Evolutionary conservation across 1,140 invertebrate genomes (phyloP).

Genomic region (Eueides isabella): DNA sequence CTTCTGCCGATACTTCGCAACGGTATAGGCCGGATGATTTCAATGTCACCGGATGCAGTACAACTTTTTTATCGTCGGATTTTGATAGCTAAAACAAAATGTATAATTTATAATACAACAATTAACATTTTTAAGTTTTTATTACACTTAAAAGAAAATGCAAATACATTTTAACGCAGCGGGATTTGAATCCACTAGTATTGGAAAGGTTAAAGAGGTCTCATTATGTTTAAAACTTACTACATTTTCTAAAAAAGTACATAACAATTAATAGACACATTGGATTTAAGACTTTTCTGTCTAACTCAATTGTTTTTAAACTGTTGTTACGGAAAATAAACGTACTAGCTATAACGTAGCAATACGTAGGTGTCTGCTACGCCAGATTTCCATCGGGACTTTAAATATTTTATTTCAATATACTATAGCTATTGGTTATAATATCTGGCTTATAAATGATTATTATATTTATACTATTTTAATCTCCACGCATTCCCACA

Average conservation of each 20-base stretch:
- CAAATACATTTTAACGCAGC: no score
- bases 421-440: not conserved
- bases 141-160: not conserved
- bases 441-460: not conserved
- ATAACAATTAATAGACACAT: no score
- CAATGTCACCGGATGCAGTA: constrained; percentile 84
- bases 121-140: no score
- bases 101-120: not conserved
- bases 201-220: no score
- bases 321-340: not conserved
- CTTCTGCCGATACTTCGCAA: constrained; percentile 89
- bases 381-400: not conserved
- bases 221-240: no score
- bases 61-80: constrained; percentile 83
- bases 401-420: not conserved
- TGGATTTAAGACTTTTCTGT: no score
- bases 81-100: constrained; percentile 68
- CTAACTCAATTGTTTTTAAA: no score
- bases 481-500: no score
- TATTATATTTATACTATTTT: no score
- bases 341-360: not conserved
- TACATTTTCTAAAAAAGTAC: no score
- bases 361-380: not conserved
- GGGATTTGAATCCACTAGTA: no score
- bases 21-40: constrained; percentile 85